These are phyloP conservation scores for Pelosia muscerda DNA, from an alignment of 2,888 invertebrate species.

Conservation along the genomic window DNA sequence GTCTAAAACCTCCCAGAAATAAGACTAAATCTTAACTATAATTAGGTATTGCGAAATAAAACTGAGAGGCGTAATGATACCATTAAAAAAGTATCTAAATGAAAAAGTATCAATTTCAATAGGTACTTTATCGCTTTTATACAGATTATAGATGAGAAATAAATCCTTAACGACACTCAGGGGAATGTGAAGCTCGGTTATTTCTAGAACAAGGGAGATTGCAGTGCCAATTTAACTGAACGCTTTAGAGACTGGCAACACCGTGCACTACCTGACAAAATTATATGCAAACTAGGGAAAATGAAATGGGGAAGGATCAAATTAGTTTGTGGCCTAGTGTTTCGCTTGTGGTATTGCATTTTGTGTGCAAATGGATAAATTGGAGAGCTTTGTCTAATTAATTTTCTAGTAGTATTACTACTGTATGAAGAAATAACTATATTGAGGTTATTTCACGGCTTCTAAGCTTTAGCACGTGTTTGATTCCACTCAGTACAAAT, in stretches of 20 bases:
- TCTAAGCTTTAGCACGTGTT: too few relatives aligned
- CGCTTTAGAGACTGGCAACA: neutral
- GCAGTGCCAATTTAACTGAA: neutral
- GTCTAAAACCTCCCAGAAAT: too few relatives aligned
- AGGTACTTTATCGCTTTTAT: neutral
- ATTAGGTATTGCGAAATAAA: neutral
- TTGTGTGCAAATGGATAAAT: neutral
- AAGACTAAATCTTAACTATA: too few relatives aligned
- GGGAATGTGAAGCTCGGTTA: neutral
- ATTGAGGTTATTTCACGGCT: too few relatives aligned
- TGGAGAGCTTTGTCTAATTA: neutral
- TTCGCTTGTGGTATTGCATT: neutral
- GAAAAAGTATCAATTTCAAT: neutral
- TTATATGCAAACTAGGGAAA: conserved; percentile 7
- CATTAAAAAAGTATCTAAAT: neutral
- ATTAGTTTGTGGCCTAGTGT: neutral
- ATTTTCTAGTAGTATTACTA: neutral
- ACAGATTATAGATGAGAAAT: neutral
- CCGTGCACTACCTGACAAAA: conserved; percentile 5
- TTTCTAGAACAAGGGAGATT: neutral
- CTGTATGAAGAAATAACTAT: neutral
- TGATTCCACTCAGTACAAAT: too few relatives aligned
- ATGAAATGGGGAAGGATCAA: neutral
- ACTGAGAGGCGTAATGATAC: neutral
- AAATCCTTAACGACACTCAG: neutral